These are phyloP conservation scores for Drosophila sproati DNA, from an alignment of 1,140 invertebrate species.

Conservation along the genomic window DNA sequence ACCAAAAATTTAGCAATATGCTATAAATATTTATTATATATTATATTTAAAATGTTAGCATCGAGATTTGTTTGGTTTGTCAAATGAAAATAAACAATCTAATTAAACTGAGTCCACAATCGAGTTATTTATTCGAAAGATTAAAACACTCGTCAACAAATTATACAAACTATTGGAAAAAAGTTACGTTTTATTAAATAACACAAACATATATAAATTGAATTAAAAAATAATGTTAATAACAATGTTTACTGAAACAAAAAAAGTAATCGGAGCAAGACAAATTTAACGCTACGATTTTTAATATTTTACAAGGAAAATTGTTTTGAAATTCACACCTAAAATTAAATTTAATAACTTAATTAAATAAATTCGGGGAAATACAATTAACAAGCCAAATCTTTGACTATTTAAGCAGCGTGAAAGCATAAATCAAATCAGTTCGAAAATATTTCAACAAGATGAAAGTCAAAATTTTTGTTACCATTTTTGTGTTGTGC, in stretches of 20 bases:
- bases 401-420: neutral
- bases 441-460: constrained; percentile 7
- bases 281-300: constrained; percentile 40
- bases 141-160: neutral
- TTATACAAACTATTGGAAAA: neutral
- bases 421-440: neutral
- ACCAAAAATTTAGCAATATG: too few species aligned
- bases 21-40: neutral
- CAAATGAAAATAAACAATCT: neutral
- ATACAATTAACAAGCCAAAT: neutral
- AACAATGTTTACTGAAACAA: neutral
- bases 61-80: neutral
- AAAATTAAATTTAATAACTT: constrained; percentile 60
- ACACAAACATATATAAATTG: neutral
- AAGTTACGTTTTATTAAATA: too few species aligned
- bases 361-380: constrained; percentile 29
- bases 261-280: neutral
- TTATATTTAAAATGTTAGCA: neutral
- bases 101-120: neutral
- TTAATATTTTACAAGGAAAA: constrained; percentile 12
- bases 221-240: neutral
- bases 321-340: constrained; percentile 11
- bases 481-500: constrained; percentile 29
- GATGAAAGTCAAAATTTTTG: constrained; percentile 44
- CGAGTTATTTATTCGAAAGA: neutral